Base-by-base conservation (phyloP, 2,888 invertebrate genomes). In the Pseudeuparius sepicola region DNA sequence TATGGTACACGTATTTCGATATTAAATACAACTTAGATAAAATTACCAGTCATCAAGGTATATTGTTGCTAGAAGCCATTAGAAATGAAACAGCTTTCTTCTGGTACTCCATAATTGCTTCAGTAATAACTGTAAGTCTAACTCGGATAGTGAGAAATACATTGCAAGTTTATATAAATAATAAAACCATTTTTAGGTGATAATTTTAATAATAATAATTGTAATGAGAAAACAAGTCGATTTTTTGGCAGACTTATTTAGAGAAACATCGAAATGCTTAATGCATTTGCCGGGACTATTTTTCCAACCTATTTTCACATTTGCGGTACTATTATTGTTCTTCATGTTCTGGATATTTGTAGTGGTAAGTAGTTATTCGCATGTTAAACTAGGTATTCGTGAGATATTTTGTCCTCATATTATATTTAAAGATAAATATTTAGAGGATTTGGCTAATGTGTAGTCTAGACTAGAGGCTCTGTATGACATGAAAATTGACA, bases 1-100 rank as follows among this genome's bases (percentile, higher is more conserved):
- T 93, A 11, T 94, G 94, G 94, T 87, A 84, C 67, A 87, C 87
- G 1, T 93, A 89, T 54, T 72, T 76, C 49, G 81, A 79, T 49
- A 72, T 89, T 20, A 78, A 75, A 49, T 68, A 70, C 39, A 71
- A 75, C 43, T 66, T 78, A 38, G 73, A 78, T 51, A 58, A 60
- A 37, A 68, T 66, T 7, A 64, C 68, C 35, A 47, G 54, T 31
- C 60, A 57, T 39, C 31, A 36, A 14, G 36, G 30, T 13, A 63
- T 64, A 53, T 48, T 69, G 20, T 52, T 90, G 34, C 73, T 84
- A 60, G 86, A 90, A 61, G 79, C 85, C 33, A 69, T 83, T 17
- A 75, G 82, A 53, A 92, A 92, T 61, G 86, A 92, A 64, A 75
- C 73, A 39, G 86, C 89, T 1, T 88, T 93, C 57, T 67, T 90